Evolutionary conservation across 2,113 vertebrate species (phyloP).

Genomic region (Mionectes macconnelli): DNA sequence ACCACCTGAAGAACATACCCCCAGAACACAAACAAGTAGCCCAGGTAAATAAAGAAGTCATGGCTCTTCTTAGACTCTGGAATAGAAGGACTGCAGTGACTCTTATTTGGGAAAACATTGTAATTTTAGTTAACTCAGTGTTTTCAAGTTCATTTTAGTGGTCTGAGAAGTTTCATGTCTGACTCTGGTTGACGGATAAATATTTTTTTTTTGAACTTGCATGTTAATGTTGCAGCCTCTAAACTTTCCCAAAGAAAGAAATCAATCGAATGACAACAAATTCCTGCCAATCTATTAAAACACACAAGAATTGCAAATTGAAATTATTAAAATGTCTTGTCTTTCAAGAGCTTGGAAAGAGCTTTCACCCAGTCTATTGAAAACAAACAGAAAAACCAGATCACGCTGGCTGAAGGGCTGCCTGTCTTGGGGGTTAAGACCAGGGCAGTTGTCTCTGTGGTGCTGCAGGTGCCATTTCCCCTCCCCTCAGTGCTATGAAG

Average conservation of each 20-base stretch:
- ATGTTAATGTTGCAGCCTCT: background rate
- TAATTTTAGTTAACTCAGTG: background rate
- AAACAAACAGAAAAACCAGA: background rate
- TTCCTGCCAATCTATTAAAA: background rate
- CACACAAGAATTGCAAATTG: background rate
- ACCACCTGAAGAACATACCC: conserved; percentile 79
- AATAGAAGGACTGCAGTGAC: background rate
- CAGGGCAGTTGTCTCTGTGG: background rate
- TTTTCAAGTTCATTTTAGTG: background rate
- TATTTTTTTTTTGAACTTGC: background rate
- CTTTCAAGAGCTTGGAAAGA: background rate
- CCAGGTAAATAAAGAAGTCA: conserved; percentile 45
- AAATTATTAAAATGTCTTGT: background rate
- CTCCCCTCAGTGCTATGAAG: conserved; percentile 75
- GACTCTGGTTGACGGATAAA: background rate
- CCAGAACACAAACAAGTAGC: conserved; percentile 82
- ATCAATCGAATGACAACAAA: background rate
- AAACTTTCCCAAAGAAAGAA: background rate
- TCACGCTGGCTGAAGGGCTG: background rate
- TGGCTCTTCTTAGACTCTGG: background rate
- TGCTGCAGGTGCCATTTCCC: background rate
- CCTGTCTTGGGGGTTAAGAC: background rate
- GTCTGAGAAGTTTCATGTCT: background rate
- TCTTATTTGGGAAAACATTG: background rate
- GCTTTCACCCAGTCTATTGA: background rate